Base-by-base conservation (phyloP, 2,797 vertebrate species). In the Anolis apletophallus region DNA sequence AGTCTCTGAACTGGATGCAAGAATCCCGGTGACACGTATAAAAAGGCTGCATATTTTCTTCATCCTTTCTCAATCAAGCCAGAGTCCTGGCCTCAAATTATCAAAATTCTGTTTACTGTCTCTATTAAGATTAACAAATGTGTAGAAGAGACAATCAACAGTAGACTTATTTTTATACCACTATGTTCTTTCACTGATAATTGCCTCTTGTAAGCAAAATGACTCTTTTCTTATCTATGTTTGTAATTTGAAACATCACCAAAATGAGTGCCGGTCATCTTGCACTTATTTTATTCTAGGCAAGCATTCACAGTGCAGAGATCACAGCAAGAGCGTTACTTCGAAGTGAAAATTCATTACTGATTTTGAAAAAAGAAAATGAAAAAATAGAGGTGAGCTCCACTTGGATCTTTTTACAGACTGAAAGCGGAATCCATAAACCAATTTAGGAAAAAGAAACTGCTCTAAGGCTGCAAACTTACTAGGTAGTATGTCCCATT, bases 261-360 rank as follows among this genome's bases (percentile, higher is more conserved):
- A 86, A 73, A 59, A 0, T 5, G 57, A 32, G 6, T 57, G 1
- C 46, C 78, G 90, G 80, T 17, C 2, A 8, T 0, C 64, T 36
- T 0, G 14, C 72, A 71, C 55, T 11, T 90, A 1, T 86, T 76
- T 91, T 85, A 52, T 95, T 96, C 23, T 93, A 99, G 99, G 96
- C 97, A 10, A 96, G 95, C 83, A 98, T 98, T 94, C 96, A 97
- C 90, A 97, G 94, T 84, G 93, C 98, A 73, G 91, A 96, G 68
- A 95, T 99, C 93, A 93, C 91, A 46, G 94, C 98, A 79, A 97
- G 94, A 16, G 98, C 96, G 13, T 96, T 95, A 29, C 95, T 99
- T 86, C 92, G 84, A 59, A 97, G 96, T 91, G 95, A 94, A 89
- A 93, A 95, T 86, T 93, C 96, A 29, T 93, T 97, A 5, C 94